Percentiles rank a stretch among this genome's conserved stretches.
Conservation (phyloP, 2,113 vertebrate species). For the human (Homo sapiens) region GRCh38 chr6:135883501-135884000, state of each 20-base stretch:
- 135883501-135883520: constrained; percentile 28
- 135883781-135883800: neutral
- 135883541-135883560: neutral
- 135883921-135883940: neutral
- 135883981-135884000: neutral
- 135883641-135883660: neutral
- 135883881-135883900: neutral
- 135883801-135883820: neutral
- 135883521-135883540: neutral
- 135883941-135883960: neutral
- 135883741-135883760: neutral
- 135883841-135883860: neutral
- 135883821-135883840: neutral
- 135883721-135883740: neutral
- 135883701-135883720: constrained; percentile 14
- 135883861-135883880: neutral
- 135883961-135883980: neutral
- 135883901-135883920: neutral
- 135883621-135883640: neutral
- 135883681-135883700: neutral
- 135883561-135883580: neutral
- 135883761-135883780: neutral
- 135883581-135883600: neutral
- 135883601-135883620: neutral
- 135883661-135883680: neutral